Conservation (phyloP, 2,888 invertebrate species). For the Tipula confusa region DNA sequence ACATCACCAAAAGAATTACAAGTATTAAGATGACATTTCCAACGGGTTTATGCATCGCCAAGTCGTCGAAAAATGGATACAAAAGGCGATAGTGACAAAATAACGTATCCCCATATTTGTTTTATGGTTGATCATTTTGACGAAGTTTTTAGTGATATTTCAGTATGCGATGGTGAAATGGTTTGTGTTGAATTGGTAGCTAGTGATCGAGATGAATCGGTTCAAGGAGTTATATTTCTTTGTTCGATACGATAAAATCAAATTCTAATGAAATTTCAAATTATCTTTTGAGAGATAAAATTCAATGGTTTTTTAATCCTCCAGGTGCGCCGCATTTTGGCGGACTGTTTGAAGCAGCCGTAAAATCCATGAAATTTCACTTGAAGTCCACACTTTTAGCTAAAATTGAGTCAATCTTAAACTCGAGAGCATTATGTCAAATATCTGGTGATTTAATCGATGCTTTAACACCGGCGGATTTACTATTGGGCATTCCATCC, state of each 20-base stretch:
- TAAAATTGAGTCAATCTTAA: too few species aligned
- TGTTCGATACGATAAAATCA: constrained; percentile 98
- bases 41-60: constrained; percentile 96
- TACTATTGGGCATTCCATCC: too few species aligned
- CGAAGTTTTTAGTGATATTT: constrained; percentile 96
- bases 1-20: constrained; percentile 97
- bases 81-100: constrained; percentile 97
- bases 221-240: constrained; percentile 92
- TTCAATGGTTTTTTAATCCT: too few species aligned
- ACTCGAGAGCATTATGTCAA: too few species aligned
- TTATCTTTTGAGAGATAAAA: too few species aligned
- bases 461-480: too few species aligned
- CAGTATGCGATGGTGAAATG: constrained; percentile 97
- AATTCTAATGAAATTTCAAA: too few species aligned
- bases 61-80: constrained; percentile 95
- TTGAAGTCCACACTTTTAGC: too few species aligned
- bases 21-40: constrained; percentile 85
- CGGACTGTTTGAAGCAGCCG: too few species aligned
- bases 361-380: too few species aligned
- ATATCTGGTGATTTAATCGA: too few species aligned
- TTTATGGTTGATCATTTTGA: constrained; percentile 99
- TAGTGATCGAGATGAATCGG: constrained; percentile 75
- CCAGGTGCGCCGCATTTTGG: too few species aligned
- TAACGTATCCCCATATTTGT: constrained; percentile 98
- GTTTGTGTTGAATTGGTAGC: constrained; percentile 97